These are phyloP conservation scores for Corythaixoides concolor DNA, from an alignment of 2,113 vertebrate species.

Conservation along the genomic window DNA sequence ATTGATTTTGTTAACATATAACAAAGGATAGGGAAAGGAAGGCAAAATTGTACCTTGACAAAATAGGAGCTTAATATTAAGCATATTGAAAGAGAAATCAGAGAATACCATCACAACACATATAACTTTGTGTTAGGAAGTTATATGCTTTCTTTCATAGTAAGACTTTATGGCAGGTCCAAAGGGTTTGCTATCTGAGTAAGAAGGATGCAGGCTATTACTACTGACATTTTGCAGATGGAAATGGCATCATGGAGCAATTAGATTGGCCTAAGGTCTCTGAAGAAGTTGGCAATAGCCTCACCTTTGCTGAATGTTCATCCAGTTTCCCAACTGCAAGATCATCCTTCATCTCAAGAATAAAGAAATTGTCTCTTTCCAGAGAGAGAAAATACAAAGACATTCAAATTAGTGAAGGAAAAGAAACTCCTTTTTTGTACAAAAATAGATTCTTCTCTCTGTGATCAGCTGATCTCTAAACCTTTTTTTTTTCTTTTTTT, in stretches of 20 bases:
- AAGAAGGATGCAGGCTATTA: neutral
- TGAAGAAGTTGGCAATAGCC: neutral
- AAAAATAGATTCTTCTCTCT: neutral
- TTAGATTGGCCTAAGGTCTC: neutral
- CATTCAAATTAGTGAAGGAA: neutral
- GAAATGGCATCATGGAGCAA: neutral
- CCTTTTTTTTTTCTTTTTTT: too few species aligned
- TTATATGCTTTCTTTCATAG: neutral
- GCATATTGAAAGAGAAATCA: neutral
- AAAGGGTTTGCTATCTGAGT: neutral
- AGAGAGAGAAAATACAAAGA: neutral
- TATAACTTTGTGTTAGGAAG: neutral
- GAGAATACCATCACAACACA: rapidly evolving
- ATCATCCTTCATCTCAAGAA: neutral
- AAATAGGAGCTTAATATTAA: neutral
- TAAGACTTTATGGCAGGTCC: neutral
- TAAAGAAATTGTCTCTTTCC: neutral
- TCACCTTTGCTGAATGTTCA: neutral
- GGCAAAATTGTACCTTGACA: neutral
- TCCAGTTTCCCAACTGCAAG: neutral
- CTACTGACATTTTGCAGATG: neutral
- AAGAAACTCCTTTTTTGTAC: neutral
- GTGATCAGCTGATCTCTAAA: neutral
- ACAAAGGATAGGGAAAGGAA: neutral
- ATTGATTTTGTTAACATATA: neutral